Conservation (phyloP, 92 coral and sea anemone species). For the Epizoanthus scotinus region DNA sequence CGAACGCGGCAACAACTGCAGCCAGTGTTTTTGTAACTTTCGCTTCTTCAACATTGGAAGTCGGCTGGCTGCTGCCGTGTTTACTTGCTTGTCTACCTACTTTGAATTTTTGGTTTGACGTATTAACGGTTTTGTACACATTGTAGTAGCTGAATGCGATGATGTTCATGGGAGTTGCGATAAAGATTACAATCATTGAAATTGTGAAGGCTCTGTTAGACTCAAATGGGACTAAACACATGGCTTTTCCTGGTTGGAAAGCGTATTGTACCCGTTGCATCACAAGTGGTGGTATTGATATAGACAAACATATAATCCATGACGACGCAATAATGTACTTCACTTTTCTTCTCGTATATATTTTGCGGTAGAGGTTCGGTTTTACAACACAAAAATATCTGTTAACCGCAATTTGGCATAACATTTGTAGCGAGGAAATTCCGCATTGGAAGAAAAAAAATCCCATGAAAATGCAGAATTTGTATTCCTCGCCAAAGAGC, state of each 20-base stretch:
- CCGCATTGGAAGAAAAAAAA: slow-evolving; percentile 18
- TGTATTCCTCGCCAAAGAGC: slow-evolving; percentile 12
- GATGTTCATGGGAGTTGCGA: slow-evolving; percentile 34
- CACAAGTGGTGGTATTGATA: slow-evolving; percentile 32
- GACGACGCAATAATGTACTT: background rate
- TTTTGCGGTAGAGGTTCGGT: slow-evolving; percentile 16
- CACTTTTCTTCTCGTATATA: slow-evolving; percentile 4
- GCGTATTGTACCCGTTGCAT: slow-evolving; percentile 28
- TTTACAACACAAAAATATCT: slow-evolving; percentile 45
- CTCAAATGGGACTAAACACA: slow-evolving; percentile 50
- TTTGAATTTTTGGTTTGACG: slow-evolving; percentile 39
- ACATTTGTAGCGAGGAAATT: slow-evolving; percentile 19
- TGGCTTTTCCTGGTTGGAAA: slow-evolving; percentile 47
- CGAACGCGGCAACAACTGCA: slow-evolving; percentile 66
- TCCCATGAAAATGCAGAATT: slow-evolving; percentile 39
- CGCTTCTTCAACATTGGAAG: slow-evolving; percentile 64
- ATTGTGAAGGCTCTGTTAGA: slow-evolving; percentile 32
- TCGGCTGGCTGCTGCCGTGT: slow-evolving; percentile 23
- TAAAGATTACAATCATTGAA: background rate
- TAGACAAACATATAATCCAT: slow-evolving; percentile 9
- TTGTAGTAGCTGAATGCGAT: slow-evolving; percentile 45
- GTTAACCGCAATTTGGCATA: slow-evolving; percentile 40
- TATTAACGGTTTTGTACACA: slow-evolving; percentile 43
- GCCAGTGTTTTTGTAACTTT: slow-evolving; percentile 73
- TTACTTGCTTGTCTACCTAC: slow-evolving; percentile 17